Evolutionary conservation across 2,113 vertebrate species (phyloP).

Genomic region (Prunella fulvescens): DNA sequence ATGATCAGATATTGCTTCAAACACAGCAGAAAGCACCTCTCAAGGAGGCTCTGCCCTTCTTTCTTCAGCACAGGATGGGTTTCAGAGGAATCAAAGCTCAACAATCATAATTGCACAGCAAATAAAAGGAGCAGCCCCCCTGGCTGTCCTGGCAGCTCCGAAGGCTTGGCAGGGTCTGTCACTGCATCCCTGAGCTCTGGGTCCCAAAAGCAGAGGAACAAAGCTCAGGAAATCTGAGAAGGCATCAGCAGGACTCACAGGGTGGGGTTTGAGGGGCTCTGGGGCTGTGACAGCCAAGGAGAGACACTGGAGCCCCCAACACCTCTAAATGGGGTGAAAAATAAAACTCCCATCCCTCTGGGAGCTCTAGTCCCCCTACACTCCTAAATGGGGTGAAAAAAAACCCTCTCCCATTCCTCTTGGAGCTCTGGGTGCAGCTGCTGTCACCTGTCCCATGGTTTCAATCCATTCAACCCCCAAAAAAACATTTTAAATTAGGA

Average conservation of each 20-base stretch:
- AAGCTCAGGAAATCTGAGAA: not conserved
- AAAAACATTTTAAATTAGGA: not conserved
- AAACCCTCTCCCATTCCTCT: not conserved
- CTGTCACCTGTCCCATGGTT: accelerated
- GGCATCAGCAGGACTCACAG: not conserved
- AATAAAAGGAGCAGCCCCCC: not conserved
- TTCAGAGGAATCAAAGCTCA: not conserved
- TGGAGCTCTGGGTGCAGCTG: not conserved
- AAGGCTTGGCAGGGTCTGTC: not conserved
- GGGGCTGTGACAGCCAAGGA: not conserved
- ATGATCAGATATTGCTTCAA: not conserved
- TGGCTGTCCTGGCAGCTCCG: not conserved
- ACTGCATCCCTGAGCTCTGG: accelerated
- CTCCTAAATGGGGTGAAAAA: not conserved
- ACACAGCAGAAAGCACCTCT: not conserved
- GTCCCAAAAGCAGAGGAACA: not conserved
- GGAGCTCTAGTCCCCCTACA: not conserved
- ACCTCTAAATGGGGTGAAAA: not conserved
- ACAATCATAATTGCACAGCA: accelerated
- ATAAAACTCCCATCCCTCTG: not conserved
- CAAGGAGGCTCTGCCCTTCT: not conserved
- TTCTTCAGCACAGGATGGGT: accelerated
- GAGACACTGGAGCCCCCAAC: not conserved
- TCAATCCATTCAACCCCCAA: not conserved
- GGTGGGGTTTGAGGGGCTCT: not conserved